Conservation (phyloP, 2,888 invertebrate species). For the Thysanoteuthis rhombus region DNA sequence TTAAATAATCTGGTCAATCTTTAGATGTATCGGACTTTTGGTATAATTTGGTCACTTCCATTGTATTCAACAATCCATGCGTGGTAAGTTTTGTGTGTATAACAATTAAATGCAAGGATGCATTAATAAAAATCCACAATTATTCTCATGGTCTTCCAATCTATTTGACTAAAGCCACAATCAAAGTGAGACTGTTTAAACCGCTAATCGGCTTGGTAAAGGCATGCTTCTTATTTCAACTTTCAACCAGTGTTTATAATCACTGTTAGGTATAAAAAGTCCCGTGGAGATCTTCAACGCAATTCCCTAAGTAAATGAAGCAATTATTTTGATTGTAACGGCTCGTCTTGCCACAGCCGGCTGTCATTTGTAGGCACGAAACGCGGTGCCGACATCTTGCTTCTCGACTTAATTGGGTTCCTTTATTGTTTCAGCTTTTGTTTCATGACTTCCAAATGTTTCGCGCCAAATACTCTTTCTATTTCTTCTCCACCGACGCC, state of each 20-base stretch:
- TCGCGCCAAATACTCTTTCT: not conserved
- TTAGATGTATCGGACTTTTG: too few relatives aligned
- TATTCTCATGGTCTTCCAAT: too few relatives aligned
- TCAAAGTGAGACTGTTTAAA: not conserved
- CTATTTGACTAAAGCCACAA: not conserved
- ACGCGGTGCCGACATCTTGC: not conserved
- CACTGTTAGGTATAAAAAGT: not conserved
- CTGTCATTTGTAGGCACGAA: not conserved
- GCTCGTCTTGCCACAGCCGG: conserved; percentile 12
- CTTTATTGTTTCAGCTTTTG: conserved; percentile 12
- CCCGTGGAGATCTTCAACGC: not conserved
- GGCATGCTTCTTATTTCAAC: too few relatives aligned
- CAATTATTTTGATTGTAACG: conserved; percentile 12
- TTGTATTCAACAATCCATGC: too few relatives aligned
- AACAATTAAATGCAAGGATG: too few relatives aligned
- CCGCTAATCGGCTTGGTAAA: not conserved
- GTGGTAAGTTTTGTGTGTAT: too few relatives aligned
- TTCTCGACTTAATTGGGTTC: not conserved
- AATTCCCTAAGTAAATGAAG: not conserved
- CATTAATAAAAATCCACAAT: too few relatives aligned
- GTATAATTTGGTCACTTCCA: too few relatives aligned
- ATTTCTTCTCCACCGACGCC: not conserved
- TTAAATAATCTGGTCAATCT: too few relatives aligned
- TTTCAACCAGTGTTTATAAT: not conserved
- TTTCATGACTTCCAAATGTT: not conserved